A percentile compares a stretch with the other conserved stretches of the same genome.
Conservation (phyloP, 2,888 invertebrate genomes). For the Drosophila yooni region DNA sequence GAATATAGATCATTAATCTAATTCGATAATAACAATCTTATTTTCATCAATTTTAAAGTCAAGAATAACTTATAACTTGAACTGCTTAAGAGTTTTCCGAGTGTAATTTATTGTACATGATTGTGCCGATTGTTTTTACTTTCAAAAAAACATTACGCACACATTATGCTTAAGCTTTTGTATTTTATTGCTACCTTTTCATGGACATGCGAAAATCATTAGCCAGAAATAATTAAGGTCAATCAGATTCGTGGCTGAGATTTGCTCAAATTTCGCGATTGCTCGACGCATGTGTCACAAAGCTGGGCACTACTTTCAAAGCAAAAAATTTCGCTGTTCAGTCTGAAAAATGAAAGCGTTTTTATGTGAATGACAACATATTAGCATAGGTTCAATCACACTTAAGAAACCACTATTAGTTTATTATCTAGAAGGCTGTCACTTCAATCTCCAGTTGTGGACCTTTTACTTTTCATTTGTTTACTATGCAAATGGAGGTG, state of each 20-base stretch:
- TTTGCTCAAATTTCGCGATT: slow-evolving; percentile 61
- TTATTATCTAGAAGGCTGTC: slow-evolving; percentile 31
- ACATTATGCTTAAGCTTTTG: slow-evolving; percentile 15
- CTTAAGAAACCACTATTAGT: slow-evolving; percentile 8
- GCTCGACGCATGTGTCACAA: slow-evolving; percentile 56
- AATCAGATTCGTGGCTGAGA: slow-evolving; percentile 58
- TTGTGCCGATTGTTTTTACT: slow-evolving; percentile 63
- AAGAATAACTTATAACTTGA: background rate
- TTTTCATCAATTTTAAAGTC: background rate
- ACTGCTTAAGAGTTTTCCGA: no score
- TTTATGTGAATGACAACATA: slow-evolving; percentile 33
- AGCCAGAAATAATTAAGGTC: slow-evolving; percentile 73
- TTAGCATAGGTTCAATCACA: slow-evolving; percentile 54
- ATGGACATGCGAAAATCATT: slow-evolving; percentile 67
- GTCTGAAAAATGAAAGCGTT: slow-evolving; percentile 60
- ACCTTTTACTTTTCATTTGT: slow-evolving; percentile 71
- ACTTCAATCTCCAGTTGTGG: slow-evolving; percentile 5
- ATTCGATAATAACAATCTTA: no score
- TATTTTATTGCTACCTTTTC: slow-evolving; percentile 67
- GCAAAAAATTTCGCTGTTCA: slow-evolving; percentile 60
- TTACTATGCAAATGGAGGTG: slow-evolving; percentile 62
- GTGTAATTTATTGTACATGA: slow-evolving; percentile 37
- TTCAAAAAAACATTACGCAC: slow-evolving; percentile 55
- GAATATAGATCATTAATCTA: background rate
- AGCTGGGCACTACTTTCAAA: slow-evolving; percentile 33